Evolutionary conservation across 2,797 vertebrate species (phyloP), one percentile per base, ranked within the genome.

Genomic region (Rhynchonycteris naso): DNA sequence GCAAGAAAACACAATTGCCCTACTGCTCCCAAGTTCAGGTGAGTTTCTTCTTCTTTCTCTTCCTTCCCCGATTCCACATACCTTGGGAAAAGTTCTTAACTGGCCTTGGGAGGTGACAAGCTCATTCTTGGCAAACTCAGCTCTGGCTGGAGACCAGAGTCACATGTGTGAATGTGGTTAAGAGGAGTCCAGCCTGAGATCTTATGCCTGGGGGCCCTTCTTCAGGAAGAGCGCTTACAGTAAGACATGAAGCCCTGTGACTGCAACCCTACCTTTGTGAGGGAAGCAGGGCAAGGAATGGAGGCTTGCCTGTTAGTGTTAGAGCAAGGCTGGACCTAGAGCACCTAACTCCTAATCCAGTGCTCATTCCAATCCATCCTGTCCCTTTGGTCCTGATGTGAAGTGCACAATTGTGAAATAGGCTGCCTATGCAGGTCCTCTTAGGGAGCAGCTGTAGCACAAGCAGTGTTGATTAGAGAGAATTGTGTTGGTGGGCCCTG

Each of bases 401-500:
- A 96, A 90, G 96, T 85, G 96, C 96, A 28, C 50, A 43, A 26
- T 97, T 97, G 95, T 78, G 92, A 97, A 97, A 97, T 38, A 85
- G 69, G n/a, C 66, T 93, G 95, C 88, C 97, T 96, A 72, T 90
- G 97, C 69, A 7, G 5, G 54, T 52, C 66, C 85, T 92, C 95
- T 63, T 43, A 0, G 30, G 95, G 90, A 93, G 18, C 66, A 72
- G 74, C 95, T 84, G 61, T 56, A 81, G 86, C 86, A 58, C 11
- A 59, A 96, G 28, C 69, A 76, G 92, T 65, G 68, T 56, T 95
- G 96, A 96, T 96, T 79, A 92, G 76, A 92, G 35, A 80, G 86
- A 92, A 88, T 94, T 90, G 69, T 95, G 92, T 75, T 94, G 88
- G 88, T 22, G 0, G 68, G 33, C 26, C 30, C 93, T 87, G 75